Evolutionary conservation across 2,797 vertebrate species (phyloP).

Genomic region (Acanthiza pusilla): DNA sequence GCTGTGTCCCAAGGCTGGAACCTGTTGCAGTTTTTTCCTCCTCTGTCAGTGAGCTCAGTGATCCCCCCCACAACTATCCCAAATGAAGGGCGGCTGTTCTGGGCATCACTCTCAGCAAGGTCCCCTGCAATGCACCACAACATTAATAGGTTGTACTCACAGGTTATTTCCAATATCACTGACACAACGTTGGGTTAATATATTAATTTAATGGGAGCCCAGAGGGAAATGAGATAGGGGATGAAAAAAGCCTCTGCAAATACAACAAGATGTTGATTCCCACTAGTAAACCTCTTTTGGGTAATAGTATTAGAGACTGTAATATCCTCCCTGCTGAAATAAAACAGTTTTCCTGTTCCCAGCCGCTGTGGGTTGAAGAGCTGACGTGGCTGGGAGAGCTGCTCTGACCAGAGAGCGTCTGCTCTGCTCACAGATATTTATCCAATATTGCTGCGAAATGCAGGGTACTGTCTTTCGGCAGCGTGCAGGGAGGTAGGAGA

Average conservation of each 20-base stretch:
- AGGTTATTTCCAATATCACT: constrained; percentile 3
- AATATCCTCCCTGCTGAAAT: constrained; percentile 23
- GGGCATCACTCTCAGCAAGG: neutral
- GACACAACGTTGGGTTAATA: neutral
- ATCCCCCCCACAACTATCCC: neutral
- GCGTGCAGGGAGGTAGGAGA: neutral
- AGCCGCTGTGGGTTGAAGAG: neutral
- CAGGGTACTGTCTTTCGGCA: neutral
- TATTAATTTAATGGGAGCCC: constrained; percentile 8
- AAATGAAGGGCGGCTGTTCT: neutral
- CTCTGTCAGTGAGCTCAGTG: neutral
- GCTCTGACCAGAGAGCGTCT: neutral
- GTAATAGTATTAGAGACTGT: neutral
- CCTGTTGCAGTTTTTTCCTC: neutral
- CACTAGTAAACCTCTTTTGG: constrained; percentile 15
- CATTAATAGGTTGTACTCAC: neutral
- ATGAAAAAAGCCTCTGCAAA: constrained; percentile 25
- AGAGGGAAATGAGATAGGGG: neutral
- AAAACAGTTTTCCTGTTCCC: neutral
- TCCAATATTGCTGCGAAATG: neutral
- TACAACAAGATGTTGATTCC: neutral
- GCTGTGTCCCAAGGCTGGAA: neutral
- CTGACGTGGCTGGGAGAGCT: neutral
- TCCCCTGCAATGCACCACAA: neutral
- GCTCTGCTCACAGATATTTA: neutral